These are phyloP conservation scores for Rhincodon typus DNA, from an alignment of 2,797 vertebrate genomes.

Conservation along the genomic window DNA sequence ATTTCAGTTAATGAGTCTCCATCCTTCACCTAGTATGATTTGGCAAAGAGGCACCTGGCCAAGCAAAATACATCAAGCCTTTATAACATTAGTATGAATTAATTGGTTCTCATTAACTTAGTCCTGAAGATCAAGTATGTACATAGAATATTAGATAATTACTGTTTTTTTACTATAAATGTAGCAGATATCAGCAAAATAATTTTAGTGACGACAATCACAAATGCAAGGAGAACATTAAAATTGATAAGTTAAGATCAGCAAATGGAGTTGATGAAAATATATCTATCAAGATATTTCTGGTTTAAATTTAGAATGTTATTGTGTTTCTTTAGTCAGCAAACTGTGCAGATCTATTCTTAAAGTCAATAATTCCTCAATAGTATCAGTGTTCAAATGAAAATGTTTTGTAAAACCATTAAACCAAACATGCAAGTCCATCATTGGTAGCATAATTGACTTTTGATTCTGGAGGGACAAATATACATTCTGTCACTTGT, in stretches of 20 bases:
- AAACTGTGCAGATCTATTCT: not conserved
- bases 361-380: not conserved
- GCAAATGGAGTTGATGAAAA: not conserved
- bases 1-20: not conserved
- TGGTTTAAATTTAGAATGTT: not conserved
- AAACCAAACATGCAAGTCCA: not conserved
- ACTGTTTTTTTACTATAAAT: not conserved
- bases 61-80: not conserved
- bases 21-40: not conserved
- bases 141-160: not conserved
- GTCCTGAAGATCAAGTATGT: not conserved
- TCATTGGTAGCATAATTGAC: not conserved
- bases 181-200: not conserved
- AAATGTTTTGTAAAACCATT: not conserved
- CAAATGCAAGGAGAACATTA: not conserved
- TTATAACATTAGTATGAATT: not conserved
- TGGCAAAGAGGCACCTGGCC: not conserved
- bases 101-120: not conserved
- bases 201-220: not conserved
- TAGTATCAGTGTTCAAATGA: not conserved
- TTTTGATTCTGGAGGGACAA: not conserved
- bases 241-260: not conserved
- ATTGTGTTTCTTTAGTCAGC: not conserved
- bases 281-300: not conserved
- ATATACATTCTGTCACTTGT: not conserved